Conservation (phyloP, 2,888 invertebrate species). For the Amblyjoppa fuscipennis region DNA sequence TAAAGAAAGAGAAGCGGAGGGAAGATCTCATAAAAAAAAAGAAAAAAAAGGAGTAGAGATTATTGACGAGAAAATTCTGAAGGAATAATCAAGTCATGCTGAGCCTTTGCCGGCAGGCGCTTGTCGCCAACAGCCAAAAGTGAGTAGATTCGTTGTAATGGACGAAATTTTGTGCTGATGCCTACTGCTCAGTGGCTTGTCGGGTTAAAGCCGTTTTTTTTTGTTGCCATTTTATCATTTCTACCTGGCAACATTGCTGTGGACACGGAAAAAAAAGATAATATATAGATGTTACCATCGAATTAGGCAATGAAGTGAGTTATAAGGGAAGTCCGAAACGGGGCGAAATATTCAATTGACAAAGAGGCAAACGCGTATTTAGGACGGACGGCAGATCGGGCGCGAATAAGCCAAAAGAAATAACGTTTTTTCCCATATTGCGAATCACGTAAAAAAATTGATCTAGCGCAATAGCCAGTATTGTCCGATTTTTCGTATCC, state of each 20-base stretch:
- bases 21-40: neutral
- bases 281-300: slow-evolving; percentile 2
- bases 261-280: neutral
- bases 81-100: slow-evolving; percentile 76
- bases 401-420: neutral
- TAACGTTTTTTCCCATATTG: neutral
- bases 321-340: neutral
- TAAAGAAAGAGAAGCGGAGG: neutral
- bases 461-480: neutral
- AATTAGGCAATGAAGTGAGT: slow-evolving; percentile 11
- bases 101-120: slow-evolving; percentile 80
- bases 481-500: neutral
- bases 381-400: neutral
- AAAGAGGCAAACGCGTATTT: neutral
- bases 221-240: neutral
- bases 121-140: slow-evolving; percentile 82
- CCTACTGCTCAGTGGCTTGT: neutral
- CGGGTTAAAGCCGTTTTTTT: neutral
- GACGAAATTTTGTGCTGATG: slow-evolving; percentile 29
- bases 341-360: slow-evolving; percentile 31
- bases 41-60: neutral
- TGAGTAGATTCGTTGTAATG: slow-evolving; percentile 75
- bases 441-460: neutral
- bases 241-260: slow-evolving; percentile 8
- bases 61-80: slow-evolving; percentile 30